These are phyloP conservation scores for Laspeyria flexula DNA, from an alignment of 2,888 invertebrate species.

Conservation along the genomic window DNA sequence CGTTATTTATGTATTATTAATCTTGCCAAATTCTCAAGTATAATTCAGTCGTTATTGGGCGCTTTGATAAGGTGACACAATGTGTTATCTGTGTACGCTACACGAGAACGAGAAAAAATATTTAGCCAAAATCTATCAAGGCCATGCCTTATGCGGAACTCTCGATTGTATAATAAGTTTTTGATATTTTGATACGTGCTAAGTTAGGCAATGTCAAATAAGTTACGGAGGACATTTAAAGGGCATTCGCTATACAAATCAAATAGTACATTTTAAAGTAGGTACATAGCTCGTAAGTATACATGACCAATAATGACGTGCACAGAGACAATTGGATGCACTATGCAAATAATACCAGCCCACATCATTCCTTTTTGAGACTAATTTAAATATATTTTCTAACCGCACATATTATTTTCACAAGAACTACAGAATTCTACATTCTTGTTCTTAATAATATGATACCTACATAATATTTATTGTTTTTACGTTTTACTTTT, in stretches of 20 bases:
- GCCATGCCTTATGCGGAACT: constrained; percentile 74
- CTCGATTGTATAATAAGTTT: constrained; percentile 50
- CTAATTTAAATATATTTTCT: neutral
- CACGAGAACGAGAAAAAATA: constrained; percentile 65
- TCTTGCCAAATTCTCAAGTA: constrained; percentile 33
- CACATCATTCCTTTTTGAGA: neutral
- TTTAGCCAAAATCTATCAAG: constrained; percentile 74
- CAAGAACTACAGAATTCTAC: too few relatives aligned
- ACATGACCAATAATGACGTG: neutral
- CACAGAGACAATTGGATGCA: neutral
- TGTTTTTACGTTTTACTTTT: too few relatives aligned
- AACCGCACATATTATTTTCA: neutral
- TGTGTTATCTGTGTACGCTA: constrained; percentile 68
- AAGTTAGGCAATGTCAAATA: constrained; percentile 69
- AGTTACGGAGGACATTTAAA: constrained; percentile 66
- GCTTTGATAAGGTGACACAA: constrained; percentile 69
- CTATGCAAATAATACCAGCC: too few relatives aligned
- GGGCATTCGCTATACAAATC: constrained; percentile 41
- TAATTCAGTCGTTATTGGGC: constrained; percentile 48
- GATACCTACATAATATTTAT: too few relatives aligned
- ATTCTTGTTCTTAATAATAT: too few relatives aligned
- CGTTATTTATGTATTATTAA: constrained; percentile 37
- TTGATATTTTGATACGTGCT: constrained; percentile 40
- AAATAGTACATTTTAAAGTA: constrained; percentile 9
- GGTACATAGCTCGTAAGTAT: neutral